Percentiles rank a stretch among this genome's conserved stretches.
These are phyloP conservation scores for Drosophila neutralis DNA, from an alignment of 2,888 invertebrate genomes.

Conservation along the genomic window DNA sequence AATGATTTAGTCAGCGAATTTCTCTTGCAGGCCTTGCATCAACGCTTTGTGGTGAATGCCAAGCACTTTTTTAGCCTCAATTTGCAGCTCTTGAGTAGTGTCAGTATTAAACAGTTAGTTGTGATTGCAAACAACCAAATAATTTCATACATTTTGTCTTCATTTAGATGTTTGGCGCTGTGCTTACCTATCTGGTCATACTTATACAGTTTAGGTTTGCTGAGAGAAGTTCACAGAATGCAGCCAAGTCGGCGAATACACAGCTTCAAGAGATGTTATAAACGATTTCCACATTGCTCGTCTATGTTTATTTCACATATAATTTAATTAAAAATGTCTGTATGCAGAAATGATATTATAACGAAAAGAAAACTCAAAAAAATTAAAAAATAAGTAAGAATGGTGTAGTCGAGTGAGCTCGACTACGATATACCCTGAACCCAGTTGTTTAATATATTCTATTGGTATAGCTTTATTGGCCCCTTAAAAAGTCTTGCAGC, in stretches of 20 bases:
- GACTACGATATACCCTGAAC: no score
- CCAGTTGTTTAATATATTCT: no score
- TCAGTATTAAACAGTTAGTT: conserved; percentile 53
- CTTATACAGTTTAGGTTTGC: conserved; percentile 84
- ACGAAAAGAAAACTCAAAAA: fast-evolving
- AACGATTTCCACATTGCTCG: not conserved
- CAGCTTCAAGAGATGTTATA: not conserved
- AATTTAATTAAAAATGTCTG: not conserved
- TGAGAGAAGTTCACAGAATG: conserved; percentile 20
- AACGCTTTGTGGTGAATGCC: conserved; percentile 82
- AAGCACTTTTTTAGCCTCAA: conserved; percentile 84
- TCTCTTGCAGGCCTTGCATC: conserved; percentile 83
- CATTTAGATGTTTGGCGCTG: conserved; percentile 81
- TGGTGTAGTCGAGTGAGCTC: no score
- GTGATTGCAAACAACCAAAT: not conserved
- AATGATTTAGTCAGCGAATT: conserved; percentile 83
- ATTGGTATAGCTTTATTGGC: no score
- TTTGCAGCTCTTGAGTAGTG: conserved; percentile 81
- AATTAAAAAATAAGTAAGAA: no score
- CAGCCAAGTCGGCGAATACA: not conserved
- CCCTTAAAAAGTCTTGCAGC: no score
- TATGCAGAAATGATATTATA: no score
- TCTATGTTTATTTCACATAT: not conserved
- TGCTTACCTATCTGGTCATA: conserved; percentile 82
- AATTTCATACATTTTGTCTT: not conserved